Percentiles rank a stretch among this genome's conserved stretches.
phyloP scores from a whole-genome alignment of 2,797 vertebrate species.

The Chaetophractus vellerosus region DNA sequence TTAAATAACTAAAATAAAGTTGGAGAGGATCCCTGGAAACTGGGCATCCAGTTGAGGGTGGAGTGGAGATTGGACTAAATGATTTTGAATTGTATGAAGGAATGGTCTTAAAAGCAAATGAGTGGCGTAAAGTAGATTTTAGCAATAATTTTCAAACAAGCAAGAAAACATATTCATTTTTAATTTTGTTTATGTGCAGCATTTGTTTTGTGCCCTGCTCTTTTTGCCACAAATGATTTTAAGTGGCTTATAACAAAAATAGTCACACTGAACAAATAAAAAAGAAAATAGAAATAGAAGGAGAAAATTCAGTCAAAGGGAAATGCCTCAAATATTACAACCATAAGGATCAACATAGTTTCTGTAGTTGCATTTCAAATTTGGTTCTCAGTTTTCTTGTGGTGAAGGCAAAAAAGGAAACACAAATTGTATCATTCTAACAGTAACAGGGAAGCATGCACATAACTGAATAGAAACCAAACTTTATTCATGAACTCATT shows the following conservation, averaged over 20 bases:
- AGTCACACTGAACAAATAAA: slow-evolving; percentile 34
- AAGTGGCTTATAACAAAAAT: slow-evolving; percentile 46
- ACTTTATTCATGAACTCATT: neutral
- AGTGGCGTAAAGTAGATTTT: neutral
- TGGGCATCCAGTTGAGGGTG: neutral
- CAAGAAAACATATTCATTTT: neutral
- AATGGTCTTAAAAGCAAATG: neutral
- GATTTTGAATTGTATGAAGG: slow-evolving; percentile 11
- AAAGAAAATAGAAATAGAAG: slow-evolving; percentile 16
- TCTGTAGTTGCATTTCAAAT: neutral
- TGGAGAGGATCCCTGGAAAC: neutral
- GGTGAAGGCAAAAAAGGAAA: slow-evolving; percentile 19
- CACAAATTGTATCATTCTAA: neutral
- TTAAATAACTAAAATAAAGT: neutral
- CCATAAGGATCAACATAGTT: neutral
- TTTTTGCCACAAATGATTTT: slow-evolving; percentile 36
- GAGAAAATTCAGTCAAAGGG: neutral
- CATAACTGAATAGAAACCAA: slow-evolving; percentile 29
- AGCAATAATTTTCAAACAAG: slow-evolving; percentile 12
- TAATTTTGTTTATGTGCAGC: slow-evolving; percentile 1
- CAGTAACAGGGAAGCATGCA: neutral
- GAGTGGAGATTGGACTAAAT: neutral
- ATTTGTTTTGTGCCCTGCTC: neutral
- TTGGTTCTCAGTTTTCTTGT: slow-evolving; percentile 5
- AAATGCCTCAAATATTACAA: neutral